phyloP scores from a whole-genome alignment of 2,888 invertebrate genomes.

The Blera fallax region DNA sequence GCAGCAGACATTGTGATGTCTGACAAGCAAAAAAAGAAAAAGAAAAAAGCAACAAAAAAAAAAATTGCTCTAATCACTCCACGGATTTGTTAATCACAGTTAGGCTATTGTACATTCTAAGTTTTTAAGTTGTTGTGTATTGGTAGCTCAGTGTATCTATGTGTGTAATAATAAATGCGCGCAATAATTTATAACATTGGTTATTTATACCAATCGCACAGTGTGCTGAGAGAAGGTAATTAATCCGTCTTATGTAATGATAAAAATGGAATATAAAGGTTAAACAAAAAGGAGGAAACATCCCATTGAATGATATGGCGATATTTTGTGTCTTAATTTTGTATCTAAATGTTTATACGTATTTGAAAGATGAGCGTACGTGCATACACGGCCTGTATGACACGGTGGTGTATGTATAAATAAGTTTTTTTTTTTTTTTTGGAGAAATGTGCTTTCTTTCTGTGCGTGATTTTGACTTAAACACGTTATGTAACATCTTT shows the following conservation, averaged over 20 bases:
- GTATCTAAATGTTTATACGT: slow-evolving; percentile 49
- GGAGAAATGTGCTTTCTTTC: slow-evolving; percentile 71
- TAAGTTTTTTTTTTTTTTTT: too few relatives aligned
- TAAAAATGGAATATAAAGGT: slow-evolving; percentile 55
- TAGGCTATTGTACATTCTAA: slow-evolving; percentile 56
- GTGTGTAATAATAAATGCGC: slow-evolving; percentile 59
- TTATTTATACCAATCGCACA: slow-evolving; percentile 37
- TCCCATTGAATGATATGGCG: not conserved
- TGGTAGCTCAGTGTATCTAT: not conserved
- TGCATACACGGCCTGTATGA: slow-evolving; percentile 46
- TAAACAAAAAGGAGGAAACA: not conserved
- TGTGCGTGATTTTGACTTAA: slow-evolving; percentile 68
- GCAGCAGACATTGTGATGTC: slow-evolving; percentile 50
- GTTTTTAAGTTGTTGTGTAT: slow-evolving; percentile 32
- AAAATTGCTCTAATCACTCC: slow-evolving; percentile 16
- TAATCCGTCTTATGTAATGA: slow-evolving; percentile 67
- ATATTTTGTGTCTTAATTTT: not conserved
- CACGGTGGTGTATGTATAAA: slow-evolving; percentile 66
- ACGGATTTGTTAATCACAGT: slow-evolving; percentile 50
- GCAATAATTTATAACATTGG: slow-evolving; percentile 56
- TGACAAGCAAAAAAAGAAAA: slow-evolving; percentile 23
- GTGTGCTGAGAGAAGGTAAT: slow-evolving; percentile 41
- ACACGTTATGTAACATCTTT: slow-evolving; percentile 72
- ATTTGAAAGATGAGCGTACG: slow-evolving; percentile 33
- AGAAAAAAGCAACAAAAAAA: not conserved